Percentiles rank a stretch among this genome's conserved stretches.
Conservation (phyloP, 1,140 invertebrate species). For the Neuroterus valhalla region DNA sequence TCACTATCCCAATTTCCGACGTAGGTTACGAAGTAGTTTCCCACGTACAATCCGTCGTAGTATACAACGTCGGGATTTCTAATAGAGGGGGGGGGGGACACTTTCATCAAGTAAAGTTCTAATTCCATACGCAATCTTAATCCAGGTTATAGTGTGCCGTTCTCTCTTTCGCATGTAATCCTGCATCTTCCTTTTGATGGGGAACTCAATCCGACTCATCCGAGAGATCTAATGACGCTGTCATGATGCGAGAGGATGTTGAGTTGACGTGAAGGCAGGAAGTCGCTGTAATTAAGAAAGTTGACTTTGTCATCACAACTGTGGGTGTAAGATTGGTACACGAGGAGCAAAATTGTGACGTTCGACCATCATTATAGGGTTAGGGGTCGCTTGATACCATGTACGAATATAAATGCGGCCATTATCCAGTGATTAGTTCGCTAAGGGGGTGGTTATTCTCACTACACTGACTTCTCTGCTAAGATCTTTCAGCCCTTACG, state of each 20-base stretch:
- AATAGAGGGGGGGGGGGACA: no score
- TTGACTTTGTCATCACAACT: conserved; percentile 49
- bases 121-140: no score
- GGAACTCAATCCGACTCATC: conserved; percentile 33
- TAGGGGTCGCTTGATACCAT: conserved; percentile 21
- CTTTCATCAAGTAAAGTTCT: no score
- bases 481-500: conserved; percentile 26
- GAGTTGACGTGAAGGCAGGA: conserved; percentile 34
- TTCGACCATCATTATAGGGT: conserved; percentile 34
- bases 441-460: conserved; percentile 32
- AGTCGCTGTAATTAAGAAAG: conserved; percentile 62
- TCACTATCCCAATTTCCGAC: no score
- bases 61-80: no score
- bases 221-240: conserved; percentile 26
- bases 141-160: no score
- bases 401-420: conserved; percentile 62
- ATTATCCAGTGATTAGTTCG: conserved; percentile 62
- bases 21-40: no score
- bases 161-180: no score
- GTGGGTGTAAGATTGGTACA: conserved; percentile 36
- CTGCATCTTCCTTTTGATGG: not conserved
- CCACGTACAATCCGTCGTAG: no score
- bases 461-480: conserved; percentile 24
- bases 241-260: conserved; percentile 21
- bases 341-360: conserved; percentile 45